Evolutionary conservation across 2,113 vertebrate species (phyloP).

Genomic region (Aphelocoma coerulescens): DNA sequence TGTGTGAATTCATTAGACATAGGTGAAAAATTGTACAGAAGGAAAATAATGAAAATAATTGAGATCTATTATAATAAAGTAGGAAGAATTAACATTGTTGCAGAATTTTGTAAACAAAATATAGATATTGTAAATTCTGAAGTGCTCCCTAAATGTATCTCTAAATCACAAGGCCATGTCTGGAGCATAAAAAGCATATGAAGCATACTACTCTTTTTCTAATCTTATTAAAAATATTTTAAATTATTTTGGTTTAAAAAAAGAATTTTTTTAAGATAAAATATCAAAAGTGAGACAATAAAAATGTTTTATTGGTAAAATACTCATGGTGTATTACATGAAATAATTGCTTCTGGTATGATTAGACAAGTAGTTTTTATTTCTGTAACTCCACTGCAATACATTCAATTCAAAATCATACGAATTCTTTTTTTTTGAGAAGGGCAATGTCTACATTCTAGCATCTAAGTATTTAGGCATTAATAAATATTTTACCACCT

Average conservation of each 20-base stretch:
- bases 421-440: neutral
- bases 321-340: neutral
- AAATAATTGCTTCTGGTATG: neutral
- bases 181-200: neutral
- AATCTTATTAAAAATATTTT: neutral
- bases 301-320: neutral
- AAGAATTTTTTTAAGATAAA: neutral
- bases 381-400: neutral
- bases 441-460: neutral
- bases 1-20: neutral
- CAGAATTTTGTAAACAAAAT: neutral
- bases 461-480: neutral
- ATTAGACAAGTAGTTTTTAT: neutral
- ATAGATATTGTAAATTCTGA: neutral
- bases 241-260: neutral
- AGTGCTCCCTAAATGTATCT: neutral
- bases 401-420: neutral
- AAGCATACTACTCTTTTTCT: neutral
- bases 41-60: neutral
- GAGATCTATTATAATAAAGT: neutral
- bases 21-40: neutral
- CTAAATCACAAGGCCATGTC: neutral
- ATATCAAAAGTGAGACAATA: neutral
- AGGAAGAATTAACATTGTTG: neutral
- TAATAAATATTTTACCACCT: neutral